A percentile compares a stretch with the other conserved stretches of the same genome.
These are phyloP conservation scores for Megaceryle alcyon DNA, from an alignment of 2,797 vertebrate species.

Conservation along the genomic window DNA sequence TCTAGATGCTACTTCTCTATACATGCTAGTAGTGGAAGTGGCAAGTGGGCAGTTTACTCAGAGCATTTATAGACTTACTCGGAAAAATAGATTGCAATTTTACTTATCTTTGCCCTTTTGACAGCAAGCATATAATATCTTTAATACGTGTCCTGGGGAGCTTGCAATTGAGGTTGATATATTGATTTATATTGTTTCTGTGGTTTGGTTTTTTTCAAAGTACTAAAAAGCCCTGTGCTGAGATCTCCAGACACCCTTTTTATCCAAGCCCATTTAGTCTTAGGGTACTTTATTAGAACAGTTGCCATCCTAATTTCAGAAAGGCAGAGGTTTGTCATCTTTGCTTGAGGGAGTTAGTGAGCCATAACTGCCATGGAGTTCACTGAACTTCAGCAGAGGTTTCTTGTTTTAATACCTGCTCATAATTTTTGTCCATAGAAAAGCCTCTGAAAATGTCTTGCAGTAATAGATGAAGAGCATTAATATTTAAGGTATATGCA, in stretches of 20 bases:
- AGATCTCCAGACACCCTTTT: neutral
- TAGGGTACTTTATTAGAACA: neutral
- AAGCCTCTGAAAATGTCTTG: neutral
- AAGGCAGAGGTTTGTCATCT: neutral
- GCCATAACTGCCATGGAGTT: neutral
- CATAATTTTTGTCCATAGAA: neutral
- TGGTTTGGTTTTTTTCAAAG: neutral
- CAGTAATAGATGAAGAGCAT: neutral
- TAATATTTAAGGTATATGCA: neutral
- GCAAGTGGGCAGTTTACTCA: neutral
- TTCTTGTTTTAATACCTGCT: neutral
- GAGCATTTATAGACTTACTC: neutral
- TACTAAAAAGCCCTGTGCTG: neutral
- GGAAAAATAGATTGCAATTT: neutral
- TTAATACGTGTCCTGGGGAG: neutral
- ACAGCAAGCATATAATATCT: neutral
- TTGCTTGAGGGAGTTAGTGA: neutral
- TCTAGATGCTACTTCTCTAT: neutral
- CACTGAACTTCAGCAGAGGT: neutral
- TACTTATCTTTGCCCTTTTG: neutral
- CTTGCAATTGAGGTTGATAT: neutral
- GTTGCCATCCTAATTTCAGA: neutral
- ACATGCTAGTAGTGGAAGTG: neutral
- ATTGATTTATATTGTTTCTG: neutral
- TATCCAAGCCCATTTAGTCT: neutral